Evolutionary conservation across 64 coral and sea anemone species (phyloP).

Genomic region (Cladopsammia gracilis): DNA sequence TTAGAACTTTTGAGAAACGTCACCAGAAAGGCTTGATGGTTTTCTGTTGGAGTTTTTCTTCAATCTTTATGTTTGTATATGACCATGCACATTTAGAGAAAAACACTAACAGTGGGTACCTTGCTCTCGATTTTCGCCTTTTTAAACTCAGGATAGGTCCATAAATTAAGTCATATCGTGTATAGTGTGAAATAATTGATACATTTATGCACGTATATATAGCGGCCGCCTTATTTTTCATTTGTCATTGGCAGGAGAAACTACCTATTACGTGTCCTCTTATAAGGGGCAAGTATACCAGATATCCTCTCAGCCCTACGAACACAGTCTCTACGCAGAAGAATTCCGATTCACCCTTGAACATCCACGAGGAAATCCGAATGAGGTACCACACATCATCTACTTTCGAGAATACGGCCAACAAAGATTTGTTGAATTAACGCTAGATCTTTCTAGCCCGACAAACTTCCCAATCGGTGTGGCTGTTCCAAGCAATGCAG

Average conservation of each 20-base stretch:
- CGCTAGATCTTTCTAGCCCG: not conserved
- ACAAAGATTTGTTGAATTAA: not conserved
- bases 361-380: not conserved
- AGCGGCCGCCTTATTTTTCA: not conserved
- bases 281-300: not conserved
- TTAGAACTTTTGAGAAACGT: too few relatives aligned
- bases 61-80: too few relatives aligned
- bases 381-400: conserved; percentile 5
- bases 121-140: too few relatives aligned
- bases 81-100: too few relatives aligned
- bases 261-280: not conserved
- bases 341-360: conserved; percentile 9
- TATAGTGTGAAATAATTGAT: too few relatives aligned
- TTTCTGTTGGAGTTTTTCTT: too few relatives aligned
- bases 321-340: not conserved
- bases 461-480: not conserved
- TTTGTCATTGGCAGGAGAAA: too few relatives aligned
- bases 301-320: not conserved
- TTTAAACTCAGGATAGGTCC: too few relatives aligned
- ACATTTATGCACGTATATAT: too few relatives aligned
- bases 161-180: too few relatives aligned
- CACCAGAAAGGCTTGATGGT: too few relatives aligned
- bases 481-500: not conserved
- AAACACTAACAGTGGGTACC: too few relatives aligned
- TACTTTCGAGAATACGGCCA: not conserved